A percentile compares a stretch with the other conserved stretches of the same genome.
Conservation (phyloP, 1,140 invertebrate species). For the Tetramorium alpestre region DNA sequence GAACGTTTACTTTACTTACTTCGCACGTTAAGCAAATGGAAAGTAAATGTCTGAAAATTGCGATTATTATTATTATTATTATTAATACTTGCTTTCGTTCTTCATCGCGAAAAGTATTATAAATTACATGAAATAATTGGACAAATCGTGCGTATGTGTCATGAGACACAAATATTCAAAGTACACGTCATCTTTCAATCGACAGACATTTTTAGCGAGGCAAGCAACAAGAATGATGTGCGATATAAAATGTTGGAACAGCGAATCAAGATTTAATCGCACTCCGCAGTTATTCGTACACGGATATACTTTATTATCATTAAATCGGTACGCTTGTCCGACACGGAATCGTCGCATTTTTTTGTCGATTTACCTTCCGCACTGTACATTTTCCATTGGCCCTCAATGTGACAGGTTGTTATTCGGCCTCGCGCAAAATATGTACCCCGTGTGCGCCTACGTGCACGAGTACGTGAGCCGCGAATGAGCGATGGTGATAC, state of each 20-base stretch:
- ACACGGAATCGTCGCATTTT: conserved; percentile 20
- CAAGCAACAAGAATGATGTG: not conserved
- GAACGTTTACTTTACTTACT: not conserved
- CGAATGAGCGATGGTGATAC: conserved; percentile 44
- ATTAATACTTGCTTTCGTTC: not conserved
- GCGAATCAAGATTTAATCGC: not conserved
- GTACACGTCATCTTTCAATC: not conserved
- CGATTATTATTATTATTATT: not conserved
- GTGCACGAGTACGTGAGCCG: not conserved
- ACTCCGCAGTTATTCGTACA: not conserved
- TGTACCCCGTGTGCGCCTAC: too few species aligned
- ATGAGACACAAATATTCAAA: not conserved
- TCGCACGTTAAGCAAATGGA: not conserved
- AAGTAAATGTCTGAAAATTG: not conserved
- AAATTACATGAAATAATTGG: not conserved
- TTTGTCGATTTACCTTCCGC: conserved; percentile 37
- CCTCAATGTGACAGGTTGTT: conserved; percentile 36
- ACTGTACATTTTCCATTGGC: conserved; percentile 43
- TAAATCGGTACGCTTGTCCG: not conserved
- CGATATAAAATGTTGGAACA: too few species aligned
- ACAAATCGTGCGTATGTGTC: not conserved
- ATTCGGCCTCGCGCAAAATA: conserved; percentile 42
- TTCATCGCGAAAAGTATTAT: not conserved
- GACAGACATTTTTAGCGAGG: not conserved
- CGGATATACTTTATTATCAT: conserved; percentile 12